Evolutionary conservation across 2,888 invertebrate species (phyloP).

Genomic region (Rotaria macrura): DNA sequence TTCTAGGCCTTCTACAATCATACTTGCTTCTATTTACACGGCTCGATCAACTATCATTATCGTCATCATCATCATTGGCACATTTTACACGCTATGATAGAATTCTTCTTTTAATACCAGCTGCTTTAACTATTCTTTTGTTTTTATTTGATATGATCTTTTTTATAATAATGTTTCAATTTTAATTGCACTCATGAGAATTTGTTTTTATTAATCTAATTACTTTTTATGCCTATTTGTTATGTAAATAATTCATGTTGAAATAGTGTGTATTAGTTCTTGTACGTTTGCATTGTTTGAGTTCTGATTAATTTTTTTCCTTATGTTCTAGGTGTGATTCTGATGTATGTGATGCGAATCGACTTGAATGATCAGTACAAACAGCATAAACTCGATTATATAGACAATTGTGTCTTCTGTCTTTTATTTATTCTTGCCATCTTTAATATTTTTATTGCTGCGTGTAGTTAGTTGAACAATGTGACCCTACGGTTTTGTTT

Average conservation of each 20-base stretch:
- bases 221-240: not conserved
- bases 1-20: not conserved
- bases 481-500: not conserved
- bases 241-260: no score
- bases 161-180: not conserved
- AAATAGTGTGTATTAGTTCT: not conserved
- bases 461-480: not conserved
- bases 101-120: not conserved
- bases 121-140: not conserved
- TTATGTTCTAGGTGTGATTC: constrained; percentile 4
- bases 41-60: not conserved
- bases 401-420: not conserved
- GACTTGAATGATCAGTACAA: constrained; percentile 18
- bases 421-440: constrained; percentile 11
- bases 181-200: not conserved
- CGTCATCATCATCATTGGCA: not conserved
- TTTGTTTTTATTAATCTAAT: not conserved
- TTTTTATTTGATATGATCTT: not conserved
- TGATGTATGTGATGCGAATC: constrained; percentile 13
- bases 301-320: not conserved
- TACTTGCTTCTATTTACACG: not conserved
- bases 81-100: not conserved
- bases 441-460: constrained; percentile 13
- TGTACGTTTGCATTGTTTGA: not conserved
- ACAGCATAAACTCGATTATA: constrained; percentile 23